These are phyloP conservation scores for Notechis scutatus DNA, from an alignment of 2,113 vertebrate species.

Conservation along the genomic window DNA sequence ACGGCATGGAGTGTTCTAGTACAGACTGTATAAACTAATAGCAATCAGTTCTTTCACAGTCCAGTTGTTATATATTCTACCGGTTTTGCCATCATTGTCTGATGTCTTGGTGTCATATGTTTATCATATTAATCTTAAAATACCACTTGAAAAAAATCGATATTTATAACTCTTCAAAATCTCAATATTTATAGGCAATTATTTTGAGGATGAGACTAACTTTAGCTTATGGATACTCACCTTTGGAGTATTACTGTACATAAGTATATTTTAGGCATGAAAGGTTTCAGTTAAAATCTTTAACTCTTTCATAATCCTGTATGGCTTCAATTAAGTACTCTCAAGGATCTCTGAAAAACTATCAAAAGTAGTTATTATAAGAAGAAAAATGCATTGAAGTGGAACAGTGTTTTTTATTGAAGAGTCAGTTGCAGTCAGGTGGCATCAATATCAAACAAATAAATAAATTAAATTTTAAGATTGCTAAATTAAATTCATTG, in stretches of 20 bases:
- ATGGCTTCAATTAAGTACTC: neutral
- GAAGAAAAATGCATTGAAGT: neutral
- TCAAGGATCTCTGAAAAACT: neutral
- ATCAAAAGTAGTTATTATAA: neutral
- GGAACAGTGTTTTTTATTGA: neutral
- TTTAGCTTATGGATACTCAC: neutral
- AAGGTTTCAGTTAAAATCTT: neutral
- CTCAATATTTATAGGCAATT: neutral
- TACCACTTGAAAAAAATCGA: neutral
- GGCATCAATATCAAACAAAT: neutral
- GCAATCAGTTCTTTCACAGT: slow-evolving; percentile 8
- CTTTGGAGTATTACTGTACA: neutral
- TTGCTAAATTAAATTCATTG: neutral
- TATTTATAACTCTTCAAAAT: neutral
- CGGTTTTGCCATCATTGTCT: neutral
- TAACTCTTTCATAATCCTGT: neutral
- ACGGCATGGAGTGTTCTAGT: neutral
- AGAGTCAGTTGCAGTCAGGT: neutral
- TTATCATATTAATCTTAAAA: neutral
- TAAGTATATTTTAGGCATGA: neutral
- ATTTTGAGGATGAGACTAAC: neutral
- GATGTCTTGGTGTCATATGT: neutral
- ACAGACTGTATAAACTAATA: neutral
- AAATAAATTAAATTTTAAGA: neutral
- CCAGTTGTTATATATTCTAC: neutral